Base-by-base conservation (phyloP, 2,797 vertebrate genomes). In the Ctenochaetus hawaiiensis region DNA sequence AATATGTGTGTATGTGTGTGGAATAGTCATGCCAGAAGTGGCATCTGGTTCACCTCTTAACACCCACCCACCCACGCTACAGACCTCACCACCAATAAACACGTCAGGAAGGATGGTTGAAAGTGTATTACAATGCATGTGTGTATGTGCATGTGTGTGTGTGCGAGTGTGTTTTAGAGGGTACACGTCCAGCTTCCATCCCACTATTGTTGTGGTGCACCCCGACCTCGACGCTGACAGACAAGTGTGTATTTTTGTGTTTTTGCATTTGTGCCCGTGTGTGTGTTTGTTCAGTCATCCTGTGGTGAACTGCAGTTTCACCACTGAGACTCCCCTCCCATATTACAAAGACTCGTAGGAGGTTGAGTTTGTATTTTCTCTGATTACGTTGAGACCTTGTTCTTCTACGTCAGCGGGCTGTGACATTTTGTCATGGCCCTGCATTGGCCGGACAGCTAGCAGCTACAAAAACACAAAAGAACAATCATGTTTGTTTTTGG, bases 11-110 rank as follows among this genome's bases (percentile, higher is more conserved):
- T 65, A 8, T 80, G 71, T 64, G 78, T 81, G 65, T 80, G 76
- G 11, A 72, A 44, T 30, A 77, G 81, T 76, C 82, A 72, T 56
- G 34, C 22, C 72, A 52, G 30, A 56, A 80, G 63, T 63, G 77
- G 77, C 48, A 44, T 84, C 78, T 90, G 90, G 87, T 92, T 93
- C 70, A 92, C 87, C 91, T 92, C 87, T 47, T 79, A 68, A 89
- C 88, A 81, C 90, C 89, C 93, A 93, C 86, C 53, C n/a, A 67
- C n/a, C 30, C 78, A 60, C 56, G 39, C 76, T 67, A 16, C 66
- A 78, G 74, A 81, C 77, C 61, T 87, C 62, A 87, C 74, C 61
- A 63, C 78, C 80, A 76, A 66, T 70, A 76, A 63, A 81, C 67
- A 63, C 52, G 65, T 92, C 88, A 91, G 67, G 75, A 75, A 59